Evolutionary conservation across 2,113 vertebrate genomes (phyloP), one percentile per base, ranked within the genome.

Genomic region (Lonchura striata): DNA sequence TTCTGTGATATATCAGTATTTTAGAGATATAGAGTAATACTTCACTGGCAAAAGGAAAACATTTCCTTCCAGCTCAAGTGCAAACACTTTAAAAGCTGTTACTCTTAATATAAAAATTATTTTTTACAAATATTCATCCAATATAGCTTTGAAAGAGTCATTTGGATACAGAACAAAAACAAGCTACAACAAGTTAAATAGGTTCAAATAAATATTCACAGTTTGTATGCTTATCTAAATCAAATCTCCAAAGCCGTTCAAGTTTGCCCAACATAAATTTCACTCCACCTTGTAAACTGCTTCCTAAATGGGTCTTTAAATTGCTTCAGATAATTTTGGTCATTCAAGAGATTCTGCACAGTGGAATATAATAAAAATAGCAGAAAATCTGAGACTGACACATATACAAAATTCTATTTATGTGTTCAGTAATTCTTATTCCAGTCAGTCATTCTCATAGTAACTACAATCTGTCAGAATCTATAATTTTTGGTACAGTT

Each of bases 111-210:
- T 39, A 41, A 41, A 41, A 41, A 85, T 60, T 33, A 60, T 77
- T 63, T 63, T 37, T 80, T 88, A 59, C 42, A 54, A 50, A 15
- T 24, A n/a, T 54, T 64, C n/a, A 63, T 76, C 31, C 22, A 81
- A 56, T 35, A 44, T 10, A 93, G 39, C 74, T 94, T 88, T 92
- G 70, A 95, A 84, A 81, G 30, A 44, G 27, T 79, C 25, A 85
- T 94, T 75, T 92, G 74, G 68, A 92, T 83, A 76, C 39, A 88
- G 81, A 94, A 91, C 15, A 95, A 76, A 90, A 83, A 70, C 50
- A 85, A 87, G 50, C 15, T 65, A 49, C 47, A 94, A 79, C 66
- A 96, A 88, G 28, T 81, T 81, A 95, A 92, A 71, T 63, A 82
- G 42, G 16, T 87, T 96, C 68, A 88, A 92, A 90, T 77, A 92